Base-by-base conservation (phyloP, 2,888 invertebrate species). In the Gari tellinella region DNA sequence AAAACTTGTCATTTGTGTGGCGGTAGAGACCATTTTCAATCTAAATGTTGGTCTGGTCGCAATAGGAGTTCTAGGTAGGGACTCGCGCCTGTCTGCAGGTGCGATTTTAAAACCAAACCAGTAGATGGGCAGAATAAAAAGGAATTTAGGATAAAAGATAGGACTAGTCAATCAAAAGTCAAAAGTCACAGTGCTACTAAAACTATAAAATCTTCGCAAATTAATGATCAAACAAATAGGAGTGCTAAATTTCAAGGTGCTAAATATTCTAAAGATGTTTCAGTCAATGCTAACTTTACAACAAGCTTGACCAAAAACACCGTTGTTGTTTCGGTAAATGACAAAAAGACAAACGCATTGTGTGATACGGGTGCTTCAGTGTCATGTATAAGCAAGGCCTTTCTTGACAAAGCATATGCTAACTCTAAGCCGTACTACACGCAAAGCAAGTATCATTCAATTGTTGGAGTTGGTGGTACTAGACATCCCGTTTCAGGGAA, bases 251-350 rank as follows among this genome's bases (percentile, higher is more conserved):
- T 21, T 48, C 21, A 21, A 12, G 5, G 10, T 10, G 5, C 23
- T 10, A n/a, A 5, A 48, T 10, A 48, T 25, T 17, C 57, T 43
- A 23, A 12, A 41, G 56, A 21, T n/a, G 45, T n/a, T 12, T 14
- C n/a, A 15, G 21, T 45, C 21, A 57, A 41, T 52, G 63, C 70
- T 15, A 70, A 70, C 31, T 70, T 64, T 58, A 65, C 72, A 17
- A 23, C 60, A 14, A 14, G 40, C n/a, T 55, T 72, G 72, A 57
- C 38, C 4, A 72, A 61, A n/a, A n/a, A n/a, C n/a, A n/a, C n/a
- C n/a, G n/a, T n/a, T n/a, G n/a, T n/a, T n/a, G n/a, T n/a, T n/a
- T n/a, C n/a, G n/a, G n/a, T n/a, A n/a, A n/a, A n/a, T n/a, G n/a
- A n/a, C n/a, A n/a, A n/a, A n/a, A n/a, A n/a, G n/a, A n/a, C n/a